Percentiles rank a stretch among this genome's conserved stretches.
phyloP scores from a whole-genome alignment of 1,140 invertebrate species.

The Drosophila kohkoa region DNA sequence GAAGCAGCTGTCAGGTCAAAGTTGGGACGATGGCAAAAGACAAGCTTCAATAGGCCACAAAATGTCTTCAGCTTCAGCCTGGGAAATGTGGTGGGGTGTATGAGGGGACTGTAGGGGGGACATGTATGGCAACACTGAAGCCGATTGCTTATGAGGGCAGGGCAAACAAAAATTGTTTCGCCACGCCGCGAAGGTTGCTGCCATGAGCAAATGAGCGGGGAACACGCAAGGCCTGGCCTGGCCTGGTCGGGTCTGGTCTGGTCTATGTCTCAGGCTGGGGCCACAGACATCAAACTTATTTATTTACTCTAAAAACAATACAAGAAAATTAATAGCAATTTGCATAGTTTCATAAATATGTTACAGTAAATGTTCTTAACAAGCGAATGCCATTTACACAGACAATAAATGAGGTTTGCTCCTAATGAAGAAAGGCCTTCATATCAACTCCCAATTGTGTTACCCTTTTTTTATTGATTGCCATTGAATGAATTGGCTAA shows the following conservation, averaged over 20 bases:
- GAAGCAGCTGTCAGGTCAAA: conserved; percentile 44
- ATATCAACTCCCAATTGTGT: background rate
- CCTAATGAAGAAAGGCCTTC: conserved; percentile 33
- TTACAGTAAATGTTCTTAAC: conserved; percentile 70
- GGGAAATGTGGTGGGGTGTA: background rate
- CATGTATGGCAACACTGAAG: conserved; percentile 41
- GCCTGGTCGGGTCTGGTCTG: background rate
- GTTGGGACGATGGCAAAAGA: conserved; percentile 10
- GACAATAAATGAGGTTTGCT: conserved; percentile 26
- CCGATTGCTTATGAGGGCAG: conserved; percentile 67
- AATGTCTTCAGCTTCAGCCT: conserved; percentile 31
- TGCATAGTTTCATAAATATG: conserved; percentile 79
- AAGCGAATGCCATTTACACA: conserved; percentile 33
- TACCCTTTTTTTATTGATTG: conserved; percentile 59
- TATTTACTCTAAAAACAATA: conserved; percentile 84
- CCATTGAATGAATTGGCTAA: conserved; percentile 7
- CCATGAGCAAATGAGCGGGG: conserved; percentile 62
- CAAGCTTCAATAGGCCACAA: conserved; percentile 56
- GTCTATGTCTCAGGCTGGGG: background rate
- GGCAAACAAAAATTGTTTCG: conserved; percentile 77
- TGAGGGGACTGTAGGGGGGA: background rate
- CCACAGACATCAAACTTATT: conserved; percentile 77
- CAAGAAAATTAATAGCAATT: conserved; percentile 83
- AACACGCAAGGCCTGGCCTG: conserved; percentile 64
- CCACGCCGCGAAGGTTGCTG: conserved; percentile 77